phyloP scores from a whole-genome alignment of 2,113 vertebrate genomes.

The Montifringilla adamsi region DNA sequence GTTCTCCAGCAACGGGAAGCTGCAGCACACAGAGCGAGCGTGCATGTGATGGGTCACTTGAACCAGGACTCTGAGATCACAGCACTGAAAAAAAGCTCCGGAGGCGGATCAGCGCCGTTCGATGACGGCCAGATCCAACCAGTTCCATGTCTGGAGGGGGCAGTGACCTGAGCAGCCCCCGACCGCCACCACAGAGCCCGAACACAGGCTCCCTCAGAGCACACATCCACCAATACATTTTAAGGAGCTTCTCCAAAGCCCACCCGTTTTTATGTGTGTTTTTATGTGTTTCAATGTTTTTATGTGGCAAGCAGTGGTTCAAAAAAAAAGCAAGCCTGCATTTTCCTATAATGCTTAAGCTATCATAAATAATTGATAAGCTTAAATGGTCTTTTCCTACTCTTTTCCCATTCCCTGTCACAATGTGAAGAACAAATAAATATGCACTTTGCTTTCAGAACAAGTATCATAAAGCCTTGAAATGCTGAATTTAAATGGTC shows the following conservation, averaged over 20 bases:
- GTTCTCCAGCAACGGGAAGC: background rate
- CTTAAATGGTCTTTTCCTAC: background rate
- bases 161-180: background rate
- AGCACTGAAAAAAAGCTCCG: background rate
- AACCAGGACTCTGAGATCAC: background rate
- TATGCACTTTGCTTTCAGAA: background rate
- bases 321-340: background rate
- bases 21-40: background rate
- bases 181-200: background rate
- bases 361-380: conserved; percentile 3
- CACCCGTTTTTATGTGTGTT: background rate
- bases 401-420: background rate
- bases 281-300: background rate
- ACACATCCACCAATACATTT: background rate
- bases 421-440: conserved; percentile 3
- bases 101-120: background rate
- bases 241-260: background rate
- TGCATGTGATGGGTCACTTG: background rate
- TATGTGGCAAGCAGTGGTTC: background rate
- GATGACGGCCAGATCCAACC: background rate
- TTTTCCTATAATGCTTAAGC: background rate
- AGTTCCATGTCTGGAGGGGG: background rate
- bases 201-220: background rate
- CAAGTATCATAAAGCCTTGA: conserved; percentile 25
- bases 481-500: background rate